Conservation (phyloP, 2,888 invertebrate genomes). For the Andrena flavipes region DNA sequence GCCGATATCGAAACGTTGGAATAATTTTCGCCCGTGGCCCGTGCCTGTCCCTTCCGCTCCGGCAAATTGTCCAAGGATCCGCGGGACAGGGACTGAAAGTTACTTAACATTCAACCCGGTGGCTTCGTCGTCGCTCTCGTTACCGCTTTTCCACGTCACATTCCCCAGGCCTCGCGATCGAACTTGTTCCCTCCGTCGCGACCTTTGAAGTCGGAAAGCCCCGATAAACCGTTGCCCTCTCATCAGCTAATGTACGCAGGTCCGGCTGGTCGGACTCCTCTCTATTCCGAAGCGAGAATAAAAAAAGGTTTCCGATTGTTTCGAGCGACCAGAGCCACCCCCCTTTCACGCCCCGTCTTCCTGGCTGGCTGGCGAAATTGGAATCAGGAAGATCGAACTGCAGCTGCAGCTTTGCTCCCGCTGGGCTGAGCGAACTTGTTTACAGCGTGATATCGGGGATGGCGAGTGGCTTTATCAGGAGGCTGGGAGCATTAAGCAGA, state of each 20-base stretch:
- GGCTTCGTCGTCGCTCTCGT: conserved; percentile 29
- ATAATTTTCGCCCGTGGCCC: background rate
- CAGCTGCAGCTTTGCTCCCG: conserved; percentile 22
- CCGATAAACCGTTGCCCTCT: conserved; percentile 58
- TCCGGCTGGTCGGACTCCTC: conserved; percentile 45
- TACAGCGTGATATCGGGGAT: conserved; percentile 1
- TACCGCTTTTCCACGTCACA: background rate
- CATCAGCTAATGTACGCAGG: conserved; percentile 68
- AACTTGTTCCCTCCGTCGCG: conserved; percentile 14
- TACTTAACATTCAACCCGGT: background rate
- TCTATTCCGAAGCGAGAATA: conserved; percentile 15
- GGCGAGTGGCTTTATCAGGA: background rate
- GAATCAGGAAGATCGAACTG: conserved; percentile 34
- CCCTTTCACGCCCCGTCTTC: conserved; percentile 7
- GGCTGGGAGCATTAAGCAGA: background rate
- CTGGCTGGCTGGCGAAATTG: conserved; percentile 41
- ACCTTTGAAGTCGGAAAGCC: conserved; percentile 39
- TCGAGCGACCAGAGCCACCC: conserved; percentile 16
- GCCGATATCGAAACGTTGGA: background rate
- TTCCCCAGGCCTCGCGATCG: background rate
- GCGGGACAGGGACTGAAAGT: background rate
- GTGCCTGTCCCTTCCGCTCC: background rate
- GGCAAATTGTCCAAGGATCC: background rate
- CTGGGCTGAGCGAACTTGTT: conserved; percentile 12
- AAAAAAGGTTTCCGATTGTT: conserved; percentile 54